Percentiles rank a stretch among this genome's conserved stretches.
These are phyloP conservation scores for Gorilla gorilla DNA, from an alignment of 2,113 vertebrate species.

Conservation along the genomic window DNA sequence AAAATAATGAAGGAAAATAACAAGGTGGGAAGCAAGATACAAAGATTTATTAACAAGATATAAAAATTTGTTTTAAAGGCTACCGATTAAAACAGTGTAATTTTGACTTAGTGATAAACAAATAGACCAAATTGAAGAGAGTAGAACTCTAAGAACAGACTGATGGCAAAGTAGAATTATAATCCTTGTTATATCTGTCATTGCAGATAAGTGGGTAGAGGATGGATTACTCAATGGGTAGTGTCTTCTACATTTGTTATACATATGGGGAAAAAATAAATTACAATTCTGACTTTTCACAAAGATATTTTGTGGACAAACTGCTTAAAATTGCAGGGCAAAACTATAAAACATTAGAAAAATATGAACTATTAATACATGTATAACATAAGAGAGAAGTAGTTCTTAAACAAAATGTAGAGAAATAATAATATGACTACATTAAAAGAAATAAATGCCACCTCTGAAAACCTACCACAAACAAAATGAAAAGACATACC, in stretches of 20 bases:
- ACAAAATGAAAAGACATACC: not conserved
- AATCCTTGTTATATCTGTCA: not conserved
- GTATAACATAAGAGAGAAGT: not conserved
- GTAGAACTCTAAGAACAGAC: not conserved
- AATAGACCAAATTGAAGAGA: not conserved
- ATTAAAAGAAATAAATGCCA: not conserved
- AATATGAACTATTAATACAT: not conserved
- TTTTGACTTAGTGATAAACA: not conserved
- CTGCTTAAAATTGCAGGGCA: not conserved
- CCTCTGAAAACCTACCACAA: not conserved
- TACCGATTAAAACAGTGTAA: not conserved
- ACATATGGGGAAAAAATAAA: not conserved
- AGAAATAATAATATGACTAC: not conserved
- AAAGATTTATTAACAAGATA: not conserved
- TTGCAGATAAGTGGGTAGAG: not conserved
- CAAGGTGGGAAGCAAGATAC: not conserved
- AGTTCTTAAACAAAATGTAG: not conserved
- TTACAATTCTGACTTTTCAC: not conserved
- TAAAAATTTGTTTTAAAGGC: not conserved
- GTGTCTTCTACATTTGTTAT: not conserved
- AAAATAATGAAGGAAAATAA: not conserved
- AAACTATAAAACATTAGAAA: not conserved
- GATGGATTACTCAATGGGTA: not conserved
- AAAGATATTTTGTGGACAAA: not conserved
- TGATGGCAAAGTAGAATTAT: not conserved